Evolutionary conservation across 2,797 vertebrate genomes (phyloP), one percentile per base, ranked within the genome.

Genomic region (Melanotaenia nigrans): DNA sequence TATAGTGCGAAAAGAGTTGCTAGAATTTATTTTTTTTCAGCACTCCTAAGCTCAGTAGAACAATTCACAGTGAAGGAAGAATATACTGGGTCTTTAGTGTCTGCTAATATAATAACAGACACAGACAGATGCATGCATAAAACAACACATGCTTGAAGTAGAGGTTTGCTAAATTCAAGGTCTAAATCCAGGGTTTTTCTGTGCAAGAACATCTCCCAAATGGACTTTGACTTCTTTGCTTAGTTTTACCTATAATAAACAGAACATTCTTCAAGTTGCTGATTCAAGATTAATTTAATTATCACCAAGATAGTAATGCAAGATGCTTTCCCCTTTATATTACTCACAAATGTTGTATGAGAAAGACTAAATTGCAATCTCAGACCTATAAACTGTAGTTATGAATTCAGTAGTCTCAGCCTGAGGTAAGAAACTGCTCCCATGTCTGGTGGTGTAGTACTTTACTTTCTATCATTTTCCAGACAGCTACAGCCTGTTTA

Each of bases 371-470:
- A 32, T 56, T 56, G 25, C 25, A 56, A 28, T 32, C 14, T 56
- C 28, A 32, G 54, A 56, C 28, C 28, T 13, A 30, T 56, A 56
- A 56, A 56, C 32, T 56, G 14, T 8, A 20, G 16, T 32, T 56
- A 30, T 65, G 28, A 65, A 55, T 36, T 40, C 16, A 51, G 24
- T 32, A 64, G 45, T 10, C 20, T 51, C 22, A 55, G 63, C 63
- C 35, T 40, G 49, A 55, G 28, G 33, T 54, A 18, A 36, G 22
- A 32, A 65, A 65, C 35, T 22, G 32, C 49, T 65, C n/a, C 49
- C 9, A 25, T 28, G 49, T 16, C 51, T 38, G 35, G 2, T 18
- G 9, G 51, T 28, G 20, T 18, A 56, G 36, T 28, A 28, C 53
- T 56, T 40, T 30, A 30, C 54, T 56, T 56, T 56, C 9, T 36